Conservation (phyloP, 1,140 invertebrate species). For the Diachasma alloeum region DNA sequence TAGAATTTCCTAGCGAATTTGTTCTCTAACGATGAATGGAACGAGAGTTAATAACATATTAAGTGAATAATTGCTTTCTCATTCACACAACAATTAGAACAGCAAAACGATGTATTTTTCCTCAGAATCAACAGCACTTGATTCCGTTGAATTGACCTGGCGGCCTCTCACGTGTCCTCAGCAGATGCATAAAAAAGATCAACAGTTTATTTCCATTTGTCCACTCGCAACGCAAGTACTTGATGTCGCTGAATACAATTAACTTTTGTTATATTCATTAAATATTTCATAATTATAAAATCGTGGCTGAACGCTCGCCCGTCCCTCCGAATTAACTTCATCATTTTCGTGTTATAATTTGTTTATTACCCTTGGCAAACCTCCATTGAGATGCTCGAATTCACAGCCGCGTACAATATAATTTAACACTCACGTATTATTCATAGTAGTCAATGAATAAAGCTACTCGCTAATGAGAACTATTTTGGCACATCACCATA, state of each 20-base stretch:
- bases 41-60: too few species aligned
- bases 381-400: constrained; percentile 18
- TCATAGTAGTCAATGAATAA: neutral
- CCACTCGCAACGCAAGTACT: neutral
- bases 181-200: neutral
- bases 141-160: too few species aligned
- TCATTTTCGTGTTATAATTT: neutral
- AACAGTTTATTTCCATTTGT: neutral
- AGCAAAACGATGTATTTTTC: too few species aligned
- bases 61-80: too few species aligned
- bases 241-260: neutral
- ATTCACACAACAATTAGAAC: too few species aligned
- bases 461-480: neutral
- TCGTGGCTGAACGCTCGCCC: neutral
- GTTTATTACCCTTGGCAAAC: constrained; percentile 13
- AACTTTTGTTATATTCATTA: neutral
- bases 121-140: too few species aligned
- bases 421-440: constrained; percentile 8
- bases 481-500: constrained; percentile 18
- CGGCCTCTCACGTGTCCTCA: too few species aligned
- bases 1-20: too few species aligned
- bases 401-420: constrained; percentile 21
- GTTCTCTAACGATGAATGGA: too few species aligned
- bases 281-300: neutral
- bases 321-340: neutral